phyloP scores from a whole-genome alignment of 2,888 invertebrate genomes.

The Leucophenga montana region DNA sequence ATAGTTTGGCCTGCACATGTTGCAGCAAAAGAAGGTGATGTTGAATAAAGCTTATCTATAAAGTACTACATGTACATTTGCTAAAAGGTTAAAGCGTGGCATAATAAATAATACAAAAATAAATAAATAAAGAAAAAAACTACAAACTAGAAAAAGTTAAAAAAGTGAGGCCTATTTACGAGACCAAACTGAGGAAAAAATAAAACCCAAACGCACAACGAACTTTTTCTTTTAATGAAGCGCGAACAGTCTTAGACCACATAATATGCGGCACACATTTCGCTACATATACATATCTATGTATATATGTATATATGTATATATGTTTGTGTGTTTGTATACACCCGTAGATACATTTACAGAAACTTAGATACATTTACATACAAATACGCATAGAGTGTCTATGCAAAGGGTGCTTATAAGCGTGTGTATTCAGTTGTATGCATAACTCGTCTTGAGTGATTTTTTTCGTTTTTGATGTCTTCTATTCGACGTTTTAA shows the following conservation, averaged over 20 bases:
- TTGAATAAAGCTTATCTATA: conserved; percentile 17
- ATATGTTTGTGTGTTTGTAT: too few relatives aligned
- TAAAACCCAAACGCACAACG: conserved; percentile 37
- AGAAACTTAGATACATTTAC: conserved; percentile 46
- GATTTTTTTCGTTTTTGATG: conserved; percentile 27
- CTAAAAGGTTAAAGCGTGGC: conserved; percentile 22
- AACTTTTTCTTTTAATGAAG: conserved; percentile 56
- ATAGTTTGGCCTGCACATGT: not conserved
- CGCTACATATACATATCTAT: conserved; percentile 31
- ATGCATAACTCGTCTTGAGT: conserved; percentile 21
- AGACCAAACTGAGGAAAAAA: not conserved
- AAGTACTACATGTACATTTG: conserved; percentile 14
- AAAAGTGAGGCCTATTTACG: not conserved
- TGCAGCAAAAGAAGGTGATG: not conserved
- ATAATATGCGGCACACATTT: conserved; percentile 64
- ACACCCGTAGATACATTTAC: conserved; percentile 22
- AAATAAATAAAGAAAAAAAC: conserved; percentile 31
- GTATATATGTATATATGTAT: too few relatives aligned
- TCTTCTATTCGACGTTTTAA: conserved; percentile 57
- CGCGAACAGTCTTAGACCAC: conserved; percentile 64
- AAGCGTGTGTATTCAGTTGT: conserved; percentile 36
- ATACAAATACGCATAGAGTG: too few relatives aligned
- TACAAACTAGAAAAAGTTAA: conserved; percentile 38
- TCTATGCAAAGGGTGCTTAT: conserved; percentile 46
- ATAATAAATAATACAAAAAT: conserved; percentile 31